Evolutionary conservation across 2,113 vertebrate genomes (phyloP).

Genomic region (Podarcis raffonei): DNA sequence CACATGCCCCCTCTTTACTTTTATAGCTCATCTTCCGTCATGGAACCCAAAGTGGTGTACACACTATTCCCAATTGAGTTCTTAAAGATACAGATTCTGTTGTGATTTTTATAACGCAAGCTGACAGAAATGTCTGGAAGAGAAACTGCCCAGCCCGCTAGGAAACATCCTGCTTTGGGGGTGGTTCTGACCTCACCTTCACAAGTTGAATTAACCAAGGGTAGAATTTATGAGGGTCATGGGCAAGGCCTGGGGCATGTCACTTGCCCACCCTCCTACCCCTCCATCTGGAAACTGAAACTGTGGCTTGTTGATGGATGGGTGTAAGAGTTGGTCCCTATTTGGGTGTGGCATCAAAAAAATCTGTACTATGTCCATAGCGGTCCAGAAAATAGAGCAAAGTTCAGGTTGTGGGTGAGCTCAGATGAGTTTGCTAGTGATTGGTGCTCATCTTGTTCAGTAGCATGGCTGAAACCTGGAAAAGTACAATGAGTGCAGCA

Average conservation of each 20-base stretch:
- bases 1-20: no score
- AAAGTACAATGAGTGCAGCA: neutral
- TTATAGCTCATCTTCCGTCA: no score
- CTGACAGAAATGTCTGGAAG: neutral
- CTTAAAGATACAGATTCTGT: conserved; percentile 15
- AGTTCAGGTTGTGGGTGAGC: neutral
- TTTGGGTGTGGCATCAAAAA: neutral
- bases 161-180: neutral
- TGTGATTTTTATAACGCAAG: neutral
- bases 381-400: neutral
- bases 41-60: no score
- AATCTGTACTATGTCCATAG: neutral
- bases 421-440: neutral
- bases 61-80: conserved; percentile 9
- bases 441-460: neutral
- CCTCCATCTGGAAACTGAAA: neutral
- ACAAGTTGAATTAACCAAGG: neutral
- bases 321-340: neutral
- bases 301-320: neutral
- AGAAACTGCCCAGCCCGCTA: neutral
- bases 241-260: neutral
- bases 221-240: neutral
- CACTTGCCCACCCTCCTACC: no score
- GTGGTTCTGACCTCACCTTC: neutral
- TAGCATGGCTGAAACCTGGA: neutral